A percentile compares a stretch with the other conserved stretches of the same genome.
Evolutionary conservation across 1,140 invertebrate species (phyloP).

Genomic region (Hyposmocoma kahamanoa): DNA sequence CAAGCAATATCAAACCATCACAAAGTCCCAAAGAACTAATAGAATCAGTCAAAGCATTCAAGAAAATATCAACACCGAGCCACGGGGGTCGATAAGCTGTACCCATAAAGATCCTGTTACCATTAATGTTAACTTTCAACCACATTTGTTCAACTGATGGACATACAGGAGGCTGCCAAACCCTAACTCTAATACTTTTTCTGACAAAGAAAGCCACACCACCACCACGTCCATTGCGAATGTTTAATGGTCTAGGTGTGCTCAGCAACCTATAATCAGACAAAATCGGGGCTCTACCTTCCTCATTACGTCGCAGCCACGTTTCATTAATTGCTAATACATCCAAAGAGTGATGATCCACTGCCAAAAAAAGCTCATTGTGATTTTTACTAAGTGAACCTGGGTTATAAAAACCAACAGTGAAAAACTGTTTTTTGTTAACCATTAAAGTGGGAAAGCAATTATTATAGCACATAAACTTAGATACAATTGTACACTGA

Average conservation of each 20-base stretch:
- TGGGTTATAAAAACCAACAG: too few species aligned
- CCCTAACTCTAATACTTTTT: slow-evolving; percentile 2
- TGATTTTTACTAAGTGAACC: background rate
- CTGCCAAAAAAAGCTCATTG: background rate
- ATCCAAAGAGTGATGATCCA: background rate
- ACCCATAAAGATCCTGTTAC: background rate
- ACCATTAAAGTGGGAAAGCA: too few species aligned
- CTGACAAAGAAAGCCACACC: slow-evolving; percentile 7
- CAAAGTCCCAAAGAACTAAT: background rate
- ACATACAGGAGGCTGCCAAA: background rate
- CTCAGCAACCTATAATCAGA: slow-evolving; percentile 1
- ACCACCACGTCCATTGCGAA: background rate
- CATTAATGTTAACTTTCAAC: slow-evolving; percentile 6
- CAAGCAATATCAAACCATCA: background rate
- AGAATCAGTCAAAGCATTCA: background rate
- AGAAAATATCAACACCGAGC: background rate
- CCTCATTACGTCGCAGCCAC: background rate
- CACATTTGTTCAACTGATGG: background rate
- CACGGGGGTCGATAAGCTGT: background rate
- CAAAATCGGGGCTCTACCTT: background rate
- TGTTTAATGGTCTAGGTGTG: background rate
- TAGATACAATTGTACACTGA: too few species aligned
- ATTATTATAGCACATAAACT: too few species aligned
- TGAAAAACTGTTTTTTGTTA: too few species aligned
- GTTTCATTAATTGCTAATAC: slow-evolving; percentile 7